A percentile compares a stretch with the other conserved stretches of the same genome.
These are phyloP conservation scores for Gymnopithys bicolor DNA, from an alignment of 2,797 vertebrate genomes.

Conservation along the genomic window DNA sequence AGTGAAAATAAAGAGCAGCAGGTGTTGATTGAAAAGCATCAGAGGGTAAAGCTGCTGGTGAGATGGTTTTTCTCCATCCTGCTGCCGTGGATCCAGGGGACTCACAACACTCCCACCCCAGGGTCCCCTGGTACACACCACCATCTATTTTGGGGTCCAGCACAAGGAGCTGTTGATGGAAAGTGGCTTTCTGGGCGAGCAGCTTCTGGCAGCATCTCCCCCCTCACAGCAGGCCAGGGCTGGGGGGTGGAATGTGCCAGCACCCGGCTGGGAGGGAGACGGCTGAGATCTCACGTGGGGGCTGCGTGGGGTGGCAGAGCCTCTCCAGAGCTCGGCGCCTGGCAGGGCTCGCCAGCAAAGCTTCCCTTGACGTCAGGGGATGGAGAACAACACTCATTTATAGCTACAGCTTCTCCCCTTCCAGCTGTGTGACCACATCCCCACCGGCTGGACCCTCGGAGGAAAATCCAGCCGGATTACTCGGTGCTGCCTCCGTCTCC, in stretches of 20 bases:
- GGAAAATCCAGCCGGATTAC: neutral
- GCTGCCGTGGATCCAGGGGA: accelerated
- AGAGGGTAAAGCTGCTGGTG: neutral
- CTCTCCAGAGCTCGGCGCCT: neutral
- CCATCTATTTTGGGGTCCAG: accelerated
- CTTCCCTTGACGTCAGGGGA: conserved; percentile 52
- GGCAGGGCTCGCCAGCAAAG: conserved; percentile 11
- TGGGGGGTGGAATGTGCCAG: neutral
- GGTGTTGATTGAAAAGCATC: neutral
- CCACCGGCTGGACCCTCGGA: neutral
- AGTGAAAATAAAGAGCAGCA: neutral
- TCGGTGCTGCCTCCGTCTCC: neutral
- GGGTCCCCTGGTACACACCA: neutral
- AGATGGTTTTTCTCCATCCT: neutral
- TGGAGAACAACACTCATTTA: conserved; percentile 54
- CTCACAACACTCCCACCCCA: accelerated
- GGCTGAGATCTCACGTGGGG: conserved; percentile 56
- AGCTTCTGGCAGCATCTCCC: neutral
- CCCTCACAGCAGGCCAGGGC: neutral
- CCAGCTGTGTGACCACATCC: conserved; percentile 13
- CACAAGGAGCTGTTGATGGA: neutral
- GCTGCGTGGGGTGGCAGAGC: conserved; percentile 35
- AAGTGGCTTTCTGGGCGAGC: neutral
- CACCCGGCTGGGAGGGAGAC: conserved; percentile 18
- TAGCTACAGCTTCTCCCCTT: conserved; percentile 40